These are phyloP conservation scores for Drosophila sp. DNA, from an alignment of 1,140 invertebrate genomes.

Conservation along the genomic window DNA sequence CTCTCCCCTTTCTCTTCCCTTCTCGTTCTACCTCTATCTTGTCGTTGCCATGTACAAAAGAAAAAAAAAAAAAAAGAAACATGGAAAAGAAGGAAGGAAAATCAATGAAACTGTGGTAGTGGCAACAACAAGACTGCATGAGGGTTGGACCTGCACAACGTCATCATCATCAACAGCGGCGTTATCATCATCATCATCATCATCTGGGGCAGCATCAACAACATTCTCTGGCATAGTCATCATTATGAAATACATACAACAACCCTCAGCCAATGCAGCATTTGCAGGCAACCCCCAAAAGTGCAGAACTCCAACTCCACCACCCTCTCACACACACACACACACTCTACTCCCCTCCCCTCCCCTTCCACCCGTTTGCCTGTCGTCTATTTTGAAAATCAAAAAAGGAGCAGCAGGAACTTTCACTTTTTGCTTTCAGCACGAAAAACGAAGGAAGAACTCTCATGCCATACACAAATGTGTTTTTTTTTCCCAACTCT, in stretches of 20 bases:
- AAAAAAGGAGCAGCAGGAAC: constrained; percentile 68
- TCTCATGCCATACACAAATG: constrained; percentile 3
- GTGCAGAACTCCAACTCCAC: constrained; percentile 43
- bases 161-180: constrained; percentile 24
- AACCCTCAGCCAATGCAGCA: constrained; percentile 70
- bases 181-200: constrained; percentile 37
- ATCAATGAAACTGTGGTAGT: constrained; percentile 65
- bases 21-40: constrained; percentile 28
- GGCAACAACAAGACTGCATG: constrained; percentile 56
- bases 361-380: neutral
- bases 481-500: constrained; percentile 5
- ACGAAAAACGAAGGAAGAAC: constrained; percentile 14
- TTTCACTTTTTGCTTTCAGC: constrained; percentile 75
- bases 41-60: constrained; percentile 22
- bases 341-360: neutral
- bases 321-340: constrained; percentile 12
- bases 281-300: constrained; percentile 53
- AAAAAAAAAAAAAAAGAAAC: constrained; percentile 26
- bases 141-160: constrained; percentile 65
- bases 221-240: constrained; percentile 58
- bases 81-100: constrained; percentile 33
- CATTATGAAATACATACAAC: constrained; percentile 70
- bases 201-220: constrained; percentile 61
- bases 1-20: neutral
- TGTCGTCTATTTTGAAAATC: constrained; percentile 25